phyloP scores from a whole-genome alignment of 2,113 vertebrate genomes.

The Nibea albiflora region DNA sequence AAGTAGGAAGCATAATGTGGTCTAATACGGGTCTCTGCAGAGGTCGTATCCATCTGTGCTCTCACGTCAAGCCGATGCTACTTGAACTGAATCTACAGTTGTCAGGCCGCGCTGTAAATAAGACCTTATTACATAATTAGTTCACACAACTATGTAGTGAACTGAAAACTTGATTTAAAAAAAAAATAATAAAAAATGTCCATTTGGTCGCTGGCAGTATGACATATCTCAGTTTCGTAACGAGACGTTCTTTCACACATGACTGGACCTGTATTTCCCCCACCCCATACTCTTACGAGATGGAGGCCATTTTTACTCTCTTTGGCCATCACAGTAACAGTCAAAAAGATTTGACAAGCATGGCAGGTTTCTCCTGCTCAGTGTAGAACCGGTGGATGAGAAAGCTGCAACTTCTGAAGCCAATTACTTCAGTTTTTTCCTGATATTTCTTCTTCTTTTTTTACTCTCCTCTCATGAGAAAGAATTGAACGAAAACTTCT shows the following conservation, averaged over 20 bases:
- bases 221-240: slow-evolving; percentile 80
- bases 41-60: slow-evolving; percentile 22
- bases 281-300: slow-evolving; percentile 60
- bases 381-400: slow-evolving; percentile 67
- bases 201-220: slow-evolving; percentile 59
- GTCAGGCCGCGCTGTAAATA: slow-evolving; percentile 37
- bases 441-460: slow-evolving; percentile 75
- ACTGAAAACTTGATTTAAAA: slow-evolving; percentile 28
- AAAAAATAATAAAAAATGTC: slow-evolving; percentile 50
- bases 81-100: slow-evolving; percentile 15
- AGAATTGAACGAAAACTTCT: slow-evolving; percentile 61
- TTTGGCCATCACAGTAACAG: slow-evolving; percentile 72
- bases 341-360: slow-evolving; percentile 80
- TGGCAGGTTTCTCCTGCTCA: slow-evolving; percentile 78
- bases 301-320: slow-evolving; percentile 72
- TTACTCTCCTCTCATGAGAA: slow-evolving; percentile 55
- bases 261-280: slow-evolving; percentile 77
- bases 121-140: slow-evolving; percentile 41
- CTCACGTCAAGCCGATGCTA: slow-evolving; percentile 13
- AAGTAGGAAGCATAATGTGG: not conserved
- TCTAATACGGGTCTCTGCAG: not conserved
- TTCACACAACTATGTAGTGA: slow-evolving; percentile 32
- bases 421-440: slow-evolving; percentile 79
- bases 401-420: slow-evolving; percentile 76
- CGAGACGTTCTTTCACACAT: slow-evolving; percentile 80